Evolutionary conservation across 2,888 invertebrate genomes (phyloP), one percentile per base, ranked within the genome.

Genomic region (Polietes domitor): DNA sequence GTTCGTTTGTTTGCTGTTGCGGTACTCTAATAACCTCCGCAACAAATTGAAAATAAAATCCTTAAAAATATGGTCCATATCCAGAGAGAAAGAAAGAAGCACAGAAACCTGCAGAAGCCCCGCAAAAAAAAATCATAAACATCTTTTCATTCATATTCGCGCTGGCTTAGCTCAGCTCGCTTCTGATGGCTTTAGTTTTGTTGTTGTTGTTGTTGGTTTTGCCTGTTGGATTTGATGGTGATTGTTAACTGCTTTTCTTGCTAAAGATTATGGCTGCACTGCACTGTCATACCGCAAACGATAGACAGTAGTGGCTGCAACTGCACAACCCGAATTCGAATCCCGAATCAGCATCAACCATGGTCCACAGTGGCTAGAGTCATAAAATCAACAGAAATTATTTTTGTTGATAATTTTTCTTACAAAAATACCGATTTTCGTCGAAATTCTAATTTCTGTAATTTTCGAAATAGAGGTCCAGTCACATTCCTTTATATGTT

Each of bases 211-310:
- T 78, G n/a, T 24, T 43, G 55, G 37, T 26, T 21, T 73, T 53
- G 7, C 17, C 15, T 24, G n/a, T 65, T 73, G 15, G 32, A 19
- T 61, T 72, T 81, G 81, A 76, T 81, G 76, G 78, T 79, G 76
- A 84, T 84, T 78, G 84, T 81, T 84, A 84, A 84, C 84, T 81
- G 84, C 78, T 84, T 81, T 84, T 79, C 65, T 81, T 77, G 78
- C 73, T 76, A 68, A 78, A 81, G 81, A 84, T 84, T 84, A 76
- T 84, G 81, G 50, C 10, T 21, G 28, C 37, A 28, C 53, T 55
- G n/a, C 53, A 58, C 55, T 72, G 15, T 73, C 28, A 28, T 19
- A 55, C 41, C 43, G 15, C 47, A 77, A 68, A 77, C 26, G 53
- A 53, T n/a, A 53, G 77, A 76, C 83, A 83, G 83, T 79, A 83